Conservation (phyloP, 1,140 invertebrate species). For the Lamellibrachia luymesi region DNA sequence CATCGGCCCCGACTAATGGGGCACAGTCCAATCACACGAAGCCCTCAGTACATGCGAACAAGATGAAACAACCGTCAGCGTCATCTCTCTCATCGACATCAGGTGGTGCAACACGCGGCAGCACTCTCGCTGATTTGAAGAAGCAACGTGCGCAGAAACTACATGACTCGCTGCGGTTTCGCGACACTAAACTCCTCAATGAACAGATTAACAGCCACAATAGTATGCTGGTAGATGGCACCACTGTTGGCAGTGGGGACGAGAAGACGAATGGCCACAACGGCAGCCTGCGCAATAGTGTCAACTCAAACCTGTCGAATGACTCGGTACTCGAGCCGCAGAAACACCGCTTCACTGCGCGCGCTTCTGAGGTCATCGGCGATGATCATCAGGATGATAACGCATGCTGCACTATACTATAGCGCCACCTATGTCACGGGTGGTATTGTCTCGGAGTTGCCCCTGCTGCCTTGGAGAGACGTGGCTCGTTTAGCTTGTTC, state of each 20-base stretch:
- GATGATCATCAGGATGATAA: slow-evolving; percentile 9
- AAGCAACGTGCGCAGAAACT: slow-evolving; percentile 70
- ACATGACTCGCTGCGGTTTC: slow-evolving; percentile 16
- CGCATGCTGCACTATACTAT: slow-evolving; percentile 24
- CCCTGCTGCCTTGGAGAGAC: not conserved
- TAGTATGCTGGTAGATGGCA: not conserved
- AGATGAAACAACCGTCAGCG: not conserved
- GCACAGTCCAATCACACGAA: not conserved
- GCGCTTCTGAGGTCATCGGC: slow-evolving; percentile 19
- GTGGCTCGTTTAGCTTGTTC: not conserved
- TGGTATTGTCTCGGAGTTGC: not conserved
- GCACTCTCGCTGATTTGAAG: slow-evolving; percentile 83
- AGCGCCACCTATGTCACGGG: not conserved
- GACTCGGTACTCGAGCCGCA: not conserved
- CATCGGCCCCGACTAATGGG: not conserved
- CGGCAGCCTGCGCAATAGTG: not conserved
- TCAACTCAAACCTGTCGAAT: not conserved
- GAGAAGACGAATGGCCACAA: not conserved
- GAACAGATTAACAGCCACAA: not conserved
- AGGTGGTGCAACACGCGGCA: not conserved
- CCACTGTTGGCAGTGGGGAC: not conserved
- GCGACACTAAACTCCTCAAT: slow-evolving; percentile 6
- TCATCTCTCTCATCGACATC: not conserved
- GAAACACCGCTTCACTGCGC: slow-evolving; percentile 20
- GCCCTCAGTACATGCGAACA: not conserved